Conservation (phyloP, 1,140 invertebrate genomes). For the Meloidogyne floridensis region DNA sequence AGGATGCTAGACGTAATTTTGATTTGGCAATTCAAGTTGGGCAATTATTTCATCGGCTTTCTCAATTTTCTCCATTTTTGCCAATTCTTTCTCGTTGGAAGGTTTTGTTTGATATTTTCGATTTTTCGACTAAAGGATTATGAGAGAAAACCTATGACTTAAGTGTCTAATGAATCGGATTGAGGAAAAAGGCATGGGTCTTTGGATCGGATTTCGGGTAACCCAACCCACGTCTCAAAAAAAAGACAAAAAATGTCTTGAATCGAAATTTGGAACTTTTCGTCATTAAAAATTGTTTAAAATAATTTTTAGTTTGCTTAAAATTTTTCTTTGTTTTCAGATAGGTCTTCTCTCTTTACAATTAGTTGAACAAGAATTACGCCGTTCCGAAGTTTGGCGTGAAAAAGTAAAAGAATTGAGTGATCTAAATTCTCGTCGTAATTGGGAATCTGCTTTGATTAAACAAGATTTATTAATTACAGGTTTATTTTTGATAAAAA, state of each 20-base stretch:
- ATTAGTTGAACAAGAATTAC: constrained; percentile 88
- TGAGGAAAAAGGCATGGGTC: too few species aligned
- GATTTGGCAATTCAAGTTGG: constrained; percentile 94
- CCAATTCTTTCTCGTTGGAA: constrained; percentile 85
- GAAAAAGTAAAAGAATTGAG: constrained; percentile 78
- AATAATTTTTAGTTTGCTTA: not conserved
- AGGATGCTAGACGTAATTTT: constrained; percentile 90
- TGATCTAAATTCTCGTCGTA: constrained; percentile 66
- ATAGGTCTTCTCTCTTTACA: constrained; percentile 93
- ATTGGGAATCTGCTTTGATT: constrained; percentile 78
- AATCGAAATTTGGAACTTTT: too few species aligned
- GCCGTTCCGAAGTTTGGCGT: constrained; percentile 88
- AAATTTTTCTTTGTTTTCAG: constrained; percentile 66
- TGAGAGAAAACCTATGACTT: too few species aligned
- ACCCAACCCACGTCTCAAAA: too few species aligned
- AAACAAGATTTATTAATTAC: constrained; percentile 89
- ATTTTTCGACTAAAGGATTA: not conserved
- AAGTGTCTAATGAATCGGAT: too few species aligned
- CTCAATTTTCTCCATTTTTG: constrained; percentile 93
- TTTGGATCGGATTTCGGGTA: too few species aligned
- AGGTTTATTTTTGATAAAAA: constrained; percentile 66
- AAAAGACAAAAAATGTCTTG: too few species aligned
- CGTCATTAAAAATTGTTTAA: too few species aligned
- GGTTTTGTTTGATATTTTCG: constrained; percentile 68
- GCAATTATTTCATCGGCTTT: constrained; percentile 95